A percentile compares a stretch with the other conserved stretches of the same genome.
Conservation (phyloP, 2,888 invertebrate genomes). For the Nesidiocoris tenuis region DNA sequence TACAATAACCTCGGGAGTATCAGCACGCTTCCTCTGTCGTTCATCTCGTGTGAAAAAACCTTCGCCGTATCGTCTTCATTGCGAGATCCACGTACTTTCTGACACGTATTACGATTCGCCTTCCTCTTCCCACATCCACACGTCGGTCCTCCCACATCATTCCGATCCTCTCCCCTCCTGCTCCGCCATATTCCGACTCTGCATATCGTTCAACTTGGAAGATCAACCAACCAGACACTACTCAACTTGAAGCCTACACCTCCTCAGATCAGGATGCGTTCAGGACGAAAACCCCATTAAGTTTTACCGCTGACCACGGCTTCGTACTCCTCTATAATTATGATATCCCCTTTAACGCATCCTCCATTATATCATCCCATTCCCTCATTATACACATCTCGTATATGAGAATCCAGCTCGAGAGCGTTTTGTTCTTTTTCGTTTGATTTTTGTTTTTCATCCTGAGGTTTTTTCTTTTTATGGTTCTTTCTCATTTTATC, state of each 20-base stretch:
- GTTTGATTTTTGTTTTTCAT: slow-evolving; percentile 19
- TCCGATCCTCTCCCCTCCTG: not conserved
- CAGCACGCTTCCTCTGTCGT: not conserved
- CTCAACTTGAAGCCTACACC: not conserved
- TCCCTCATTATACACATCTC: slow-evolving; percentile 42
- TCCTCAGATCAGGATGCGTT: not conserved
- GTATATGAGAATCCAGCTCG: slow-evolving; percentile 31
- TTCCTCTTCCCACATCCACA: not conserved
- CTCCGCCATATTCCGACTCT: not conserved
- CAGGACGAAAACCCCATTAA: slow-evolving; percentile 40
- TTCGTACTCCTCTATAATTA: slow-evolving; percentile 42
- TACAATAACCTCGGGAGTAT: no score
- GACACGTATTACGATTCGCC: not conserved
- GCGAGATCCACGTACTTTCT: not conserved
- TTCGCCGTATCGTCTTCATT: not conserved
- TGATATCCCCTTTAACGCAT: slow-evolving; percentile 43
- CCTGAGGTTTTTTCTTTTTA: not conserved
- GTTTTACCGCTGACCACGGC: slow-evolving; percentile 41
- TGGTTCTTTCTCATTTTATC: slow-evolving; percentile 12
- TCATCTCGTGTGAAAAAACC: not conserved
- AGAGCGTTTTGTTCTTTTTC: slow-evolving; percentile 19
- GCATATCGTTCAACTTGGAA: not conserved
- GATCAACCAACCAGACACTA: not conserved
- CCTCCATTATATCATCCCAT: slow-evolving; percentile 41
- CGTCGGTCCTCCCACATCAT: not conserved